phyloP scores from a whole-genome alignment of 2,888 invertebrate species.

The Tiliacea citrago region DNA sequence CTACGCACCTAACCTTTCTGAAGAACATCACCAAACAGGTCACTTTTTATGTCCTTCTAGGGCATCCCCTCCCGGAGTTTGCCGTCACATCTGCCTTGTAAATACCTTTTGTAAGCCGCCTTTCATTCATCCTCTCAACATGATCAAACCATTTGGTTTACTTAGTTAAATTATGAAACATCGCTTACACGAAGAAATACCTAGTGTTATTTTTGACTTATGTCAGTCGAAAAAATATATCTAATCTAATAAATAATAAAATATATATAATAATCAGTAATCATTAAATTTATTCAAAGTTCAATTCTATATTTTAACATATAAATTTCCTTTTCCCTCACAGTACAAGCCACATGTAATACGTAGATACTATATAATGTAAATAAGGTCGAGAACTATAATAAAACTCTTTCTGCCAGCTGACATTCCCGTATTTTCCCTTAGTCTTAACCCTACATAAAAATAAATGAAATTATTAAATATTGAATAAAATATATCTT shows the following conservation, averaged over 20 bases:
- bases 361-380: conserved; percentile 38
- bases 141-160: not conserved
- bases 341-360: conserved; percentile 5
- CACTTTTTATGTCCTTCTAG: too few species aligned
- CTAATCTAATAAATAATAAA: too few species aligned
- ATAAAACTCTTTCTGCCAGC: conserved; percentile 37
- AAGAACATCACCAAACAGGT: too few species aligned
- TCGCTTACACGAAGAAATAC: not conserved
- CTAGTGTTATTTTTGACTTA: not conserved
- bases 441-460: conserved; percentile 35
- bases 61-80: too few species aligned
- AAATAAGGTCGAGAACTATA: conserved; percentile 37
- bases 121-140: too few species aligned
- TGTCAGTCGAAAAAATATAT: too few species aligned
- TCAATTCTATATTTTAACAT: not conserved
- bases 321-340: conserved; percentile 8
- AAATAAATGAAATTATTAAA: conserved; percentile 62
- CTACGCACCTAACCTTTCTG: too few species aligned
- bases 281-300: not conserved
- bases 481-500: conserved; percentile 59
- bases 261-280: not conserved
- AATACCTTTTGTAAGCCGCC: too few species aligned
- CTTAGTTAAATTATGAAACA: not conserved
- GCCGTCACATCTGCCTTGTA: too few species aligned
- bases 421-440: conserved; percentile 30